Percentiles rank a stretch among this genome's conserved stretches.
Evolutionary conservation across 1,140 invertebrate genomes (phyloP).

Genomic region (Danaus melanippus): DNA sequence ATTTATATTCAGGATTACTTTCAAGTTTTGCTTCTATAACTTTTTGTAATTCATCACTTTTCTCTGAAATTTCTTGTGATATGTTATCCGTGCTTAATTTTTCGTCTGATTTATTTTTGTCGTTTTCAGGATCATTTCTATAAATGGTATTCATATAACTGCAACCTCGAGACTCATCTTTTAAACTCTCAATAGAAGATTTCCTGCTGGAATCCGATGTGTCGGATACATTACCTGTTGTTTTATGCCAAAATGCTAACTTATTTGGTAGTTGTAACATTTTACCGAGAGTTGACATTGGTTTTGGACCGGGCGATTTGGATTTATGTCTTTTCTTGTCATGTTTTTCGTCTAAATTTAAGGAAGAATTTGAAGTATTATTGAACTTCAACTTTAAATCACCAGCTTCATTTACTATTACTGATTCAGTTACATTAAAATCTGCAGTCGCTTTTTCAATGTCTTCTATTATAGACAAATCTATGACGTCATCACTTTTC

Average conservation of each 20-base stretch:
- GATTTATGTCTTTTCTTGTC: slow-evolving; percentile 33
- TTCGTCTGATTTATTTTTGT: slow-evolving; percentile 27
- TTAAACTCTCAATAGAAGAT: slow-evolving; percentile 37
- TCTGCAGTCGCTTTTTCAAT: not conserved
- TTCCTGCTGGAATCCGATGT: slow-evolving; percentile 38
- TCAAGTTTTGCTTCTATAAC: slow-evolving; percentile 58
- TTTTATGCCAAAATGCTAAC: slow-evolving; percentile 66
- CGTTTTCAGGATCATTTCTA: slow-evolving; percentile 9
- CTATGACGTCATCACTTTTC: not conserved
- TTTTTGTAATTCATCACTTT: slow-evolving; percentile 54
- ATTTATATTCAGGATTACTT: slow-evolving; percentile 59
- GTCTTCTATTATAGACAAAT: not conserved
- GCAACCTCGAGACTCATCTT: slow-evolving; percentile 42
- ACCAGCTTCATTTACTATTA: slow-evolving; percentile 5
- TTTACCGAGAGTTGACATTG: slow-evolving; percentile 49
- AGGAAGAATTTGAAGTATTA: too few relatives aligned
- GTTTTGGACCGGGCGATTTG: slow-evolving; percentile 45
- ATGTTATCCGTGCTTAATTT: slow-evolving; percentile 36
- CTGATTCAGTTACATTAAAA: slow-evolving; percentile 17
- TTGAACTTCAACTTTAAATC: too few relatives aligned
- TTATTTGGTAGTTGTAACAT: slow-evolving; percentile 64
- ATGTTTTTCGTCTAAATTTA: too few relatives aligned
- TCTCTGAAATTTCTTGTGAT: slow-evolving; percentile 43
- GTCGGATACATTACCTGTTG: slow-evolving; percentile 36
- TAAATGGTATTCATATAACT: slow-evolving; percentile 24